A percentile compares a stretch with the other conserved stretches of the same genome.
These are phyloP conservation scores for Pomatostomus ruficeps DNA, from an alignment of 2,113 vertebrate species.

Conservation along the genomic window DNA sequence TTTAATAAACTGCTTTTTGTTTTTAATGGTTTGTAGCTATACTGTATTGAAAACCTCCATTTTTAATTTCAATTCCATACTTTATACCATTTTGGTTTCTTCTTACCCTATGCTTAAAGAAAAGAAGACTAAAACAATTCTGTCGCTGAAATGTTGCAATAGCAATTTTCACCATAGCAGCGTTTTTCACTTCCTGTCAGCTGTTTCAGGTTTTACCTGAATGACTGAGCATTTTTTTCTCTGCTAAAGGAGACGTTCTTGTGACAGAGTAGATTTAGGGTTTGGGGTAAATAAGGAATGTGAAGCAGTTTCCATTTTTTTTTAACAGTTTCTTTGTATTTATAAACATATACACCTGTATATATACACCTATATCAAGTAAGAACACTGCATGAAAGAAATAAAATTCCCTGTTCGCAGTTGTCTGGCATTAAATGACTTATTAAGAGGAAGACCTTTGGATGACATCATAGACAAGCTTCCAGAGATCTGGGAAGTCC, in stretches of 20 bases:
- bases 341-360: neutral
- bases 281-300: neutral
- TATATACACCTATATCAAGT: neutral
- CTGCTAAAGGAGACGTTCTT: neutral
- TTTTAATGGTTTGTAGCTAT: neutral
- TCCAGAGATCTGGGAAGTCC: constrained; percentile 94
- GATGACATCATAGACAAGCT: constrained; percentile 90
- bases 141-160: neutral
- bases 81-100: neutral
- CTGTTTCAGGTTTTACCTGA: neutral
- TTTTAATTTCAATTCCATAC: neutral
- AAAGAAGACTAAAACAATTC: neutral
- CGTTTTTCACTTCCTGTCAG: neutral
- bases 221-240: neutral
- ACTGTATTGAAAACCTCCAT: neutral
- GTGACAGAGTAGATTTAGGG: neutral
- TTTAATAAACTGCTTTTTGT: neutral
- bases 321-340: neutral
- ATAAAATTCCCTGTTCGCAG: constrained; percentile 68
- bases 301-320: neutral
- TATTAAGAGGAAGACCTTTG: constrained; percentile 88
- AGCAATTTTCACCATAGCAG: neutral
- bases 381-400: neutral
- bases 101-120: neutral
- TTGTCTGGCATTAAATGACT: constrained; percentile 92